Evolutionary conservation across 2,113 vertebrate species (phyloP), one percentile per base, ranked within the genome.

Genomic region (Camelus dromedarius): DNA sequence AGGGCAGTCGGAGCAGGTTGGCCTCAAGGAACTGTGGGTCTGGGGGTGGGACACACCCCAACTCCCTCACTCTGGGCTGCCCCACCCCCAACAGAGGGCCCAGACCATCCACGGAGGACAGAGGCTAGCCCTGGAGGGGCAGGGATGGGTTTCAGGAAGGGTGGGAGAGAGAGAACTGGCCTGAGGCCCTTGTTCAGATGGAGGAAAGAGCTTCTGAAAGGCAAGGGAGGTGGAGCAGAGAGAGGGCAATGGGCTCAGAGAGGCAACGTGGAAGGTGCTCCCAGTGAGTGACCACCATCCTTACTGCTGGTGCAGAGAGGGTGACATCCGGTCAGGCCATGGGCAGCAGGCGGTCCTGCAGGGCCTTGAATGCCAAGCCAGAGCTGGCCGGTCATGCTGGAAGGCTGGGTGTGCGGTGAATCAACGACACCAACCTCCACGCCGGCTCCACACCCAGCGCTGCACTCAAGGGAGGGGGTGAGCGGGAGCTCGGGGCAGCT

Each of bases 321-420:
- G 42, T 67, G 67, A 42, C 48, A 18, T 62, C 0, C 3, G 66
- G 77, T 54, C 54, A 42, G 58, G 8, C 9, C 32, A 79, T 1
- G 8, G 22, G 30, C 38, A 38, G 73, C 35, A 24, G 79, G 13
- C 0, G 1, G 18, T n/a, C 30, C 48, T 10, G 2, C n/a, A 28
- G n/a, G 26, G 89, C 88, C 96, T 90, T 16, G 88, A 73, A 79
- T 0, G 38, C 88, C 86, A 54, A 76, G 56, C 42, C 19, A 16
- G 84, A 81, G 73, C 5, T 0, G 26, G 38, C 42, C 12, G 0
- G 5, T 52, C 0, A 42, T 42, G 3, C 62, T 12, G 0, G 24
- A n/a, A 52, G 42, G 35, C 70, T 42, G 38, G 38, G 38, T 42
- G 38, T 5, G 38, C 38, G 5, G 50, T 11, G 22, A n/a, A 54